A percentile compares a stretch with the other conserved stretches of the same genome.
phyloP scores from a whole-genome alignment of 1,140 invertebrate genomes.

The Eurosta solidaginis region DNA sequence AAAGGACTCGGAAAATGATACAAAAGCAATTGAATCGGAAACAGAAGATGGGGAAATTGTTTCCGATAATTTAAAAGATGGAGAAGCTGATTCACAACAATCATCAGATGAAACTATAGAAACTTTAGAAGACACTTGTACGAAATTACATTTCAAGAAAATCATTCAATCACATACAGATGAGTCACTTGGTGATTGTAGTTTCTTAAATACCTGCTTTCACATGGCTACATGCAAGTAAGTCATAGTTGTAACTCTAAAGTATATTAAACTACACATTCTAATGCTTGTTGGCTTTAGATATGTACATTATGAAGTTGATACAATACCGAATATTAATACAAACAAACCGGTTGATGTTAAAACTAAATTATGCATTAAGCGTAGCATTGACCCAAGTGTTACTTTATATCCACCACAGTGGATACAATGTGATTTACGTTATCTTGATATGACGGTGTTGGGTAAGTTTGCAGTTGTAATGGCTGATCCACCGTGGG shows the following conservation, averaged over 20 bases:
- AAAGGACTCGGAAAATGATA: slow-evolving; percentile 10
- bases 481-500: slow-evolving; percentile 97
- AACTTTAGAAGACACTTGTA: slow-evolving; percentile 65
- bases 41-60: slow-evolving; percentile 54
- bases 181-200: slow-evolving; percentile 94
- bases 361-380: slow-evolving; percentile 52
- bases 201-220: slow-evolving; percentile 97
- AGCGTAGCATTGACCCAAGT: slow-evolving; percentile 60
- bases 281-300: slow-evolving; percentile 41
- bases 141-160: slow-evolving; percentile 95
- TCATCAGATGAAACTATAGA: slow-evolving; percentile 37
- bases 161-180: slow-evolving; percentile 97
- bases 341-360: slow-evolving; percentile 56
- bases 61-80: slow-evolving; percentile 40
- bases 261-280: background rate
- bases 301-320: slow-evolving; percentile 94
- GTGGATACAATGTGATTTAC: slow-evolving; percentile 96
- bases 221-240: slow-evolving; percentile 98
- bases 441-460: slow-evolving; percentile 94
- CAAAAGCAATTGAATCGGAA: slow-evolving; percentile 31
- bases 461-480: slow-evolving; percentile 92
- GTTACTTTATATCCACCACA: slow-evolving; percentile 84
- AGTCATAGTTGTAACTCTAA: slow-evolving; percentile 9
- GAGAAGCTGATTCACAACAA: slow-evolving; percentile 33
- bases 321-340: slow-evolving; percentile 63